Base-by-base conservation (phyloP, 2,113 vertebrate species). In the Erpornis zantholeuca region DNA sequence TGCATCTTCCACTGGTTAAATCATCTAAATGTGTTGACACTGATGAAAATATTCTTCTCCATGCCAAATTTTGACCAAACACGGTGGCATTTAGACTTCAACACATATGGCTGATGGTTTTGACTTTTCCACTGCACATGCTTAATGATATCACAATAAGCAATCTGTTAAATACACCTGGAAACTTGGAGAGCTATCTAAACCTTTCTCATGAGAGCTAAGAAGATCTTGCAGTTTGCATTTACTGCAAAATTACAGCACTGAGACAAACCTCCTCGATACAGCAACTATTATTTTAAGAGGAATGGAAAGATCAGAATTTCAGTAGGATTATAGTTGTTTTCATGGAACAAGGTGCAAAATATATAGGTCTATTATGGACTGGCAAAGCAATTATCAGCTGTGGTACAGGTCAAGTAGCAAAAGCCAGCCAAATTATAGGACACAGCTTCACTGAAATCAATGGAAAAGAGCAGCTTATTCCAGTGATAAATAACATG, bases 351-450 rank as follows among this genome's bases (percentile, higher is more conserved):
- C 9, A 63, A 54, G 33, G 49, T 78, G 24, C 36, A 79, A 38
- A 82, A 87, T 76, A 75, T 36, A 75, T 19, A 45, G 65, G n/a
- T 23, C 33, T 93, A 33, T 87, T 91, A 92, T 16, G 87, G 87
- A 72, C 60, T 81, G 53, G 85, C n/a, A 93, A 92, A 76, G 38
- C 60, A 90, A 93, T 94, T 92, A 97, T 36, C 54, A 78, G 44
- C 33, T 83, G 44, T 36, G 33, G 61, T 83, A 65, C 31, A 56
- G 77, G 87, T 87, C 89, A 95, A 92, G 19, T 10, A 69, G 36
- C 28, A 65, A 77, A 88, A 69, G 29, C 35, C 86, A 38, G 36
- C 24, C 63, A 93, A 93, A 82, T 38, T 28, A 66, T 40, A 35
- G 25, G 86, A 79, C 69, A 31, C 1, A 59, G n/a, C 33, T 81